Conservation (phyloP, 2,113 vertebrate species). For the Aegithalos caudatus region DNA sequence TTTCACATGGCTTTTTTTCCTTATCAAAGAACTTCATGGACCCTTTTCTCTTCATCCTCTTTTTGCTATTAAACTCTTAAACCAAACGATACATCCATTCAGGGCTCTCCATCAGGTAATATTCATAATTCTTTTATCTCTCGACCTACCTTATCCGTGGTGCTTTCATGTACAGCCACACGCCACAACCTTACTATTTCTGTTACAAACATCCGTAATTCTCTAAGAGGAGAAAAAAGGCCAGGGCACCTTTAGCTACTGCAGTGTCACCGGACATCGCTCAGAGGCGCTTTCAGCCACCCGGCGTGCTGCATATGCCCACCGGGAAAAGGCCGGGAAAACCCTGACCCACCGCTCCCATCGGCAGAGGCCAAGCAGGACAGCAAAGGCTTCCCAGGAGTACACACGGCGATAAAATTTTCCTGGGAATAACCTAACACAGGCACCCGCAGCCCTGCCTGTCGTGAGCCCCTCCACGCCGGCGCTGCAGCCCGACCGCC, state of each 20-base stretch:
- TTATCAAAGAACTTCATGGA: not conserved
- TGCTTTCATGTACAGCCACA: not conserved
- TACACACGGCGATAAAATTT: accelerated
- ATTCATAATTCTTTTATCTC: not conserved
- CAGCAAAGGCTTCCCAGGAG: accelerated
- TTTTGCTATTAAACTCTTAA: not conserved
- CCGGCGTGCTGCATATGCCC: not conserved
- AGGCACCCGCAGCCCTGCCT: accelerated
- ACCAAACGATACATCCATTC: accelerated
- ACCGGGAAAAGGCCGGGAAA: not conserved
- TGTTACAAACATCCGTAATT: not conserved
- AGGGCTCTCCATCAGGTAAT: accelerated
- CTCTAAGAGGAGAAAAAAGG: too few relatives aligned
- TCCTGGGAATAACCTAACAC: not conserved
- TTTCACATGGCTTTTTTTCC: not conserved
- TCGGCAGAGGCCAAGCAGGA: not conserved
- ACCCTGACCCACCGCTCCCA: not conserved
- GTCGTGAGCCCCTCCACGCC: not conserved
- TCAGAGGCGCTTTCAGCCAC: too few relatives aligned
- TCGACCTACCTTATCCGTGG: too few relatives aligned
- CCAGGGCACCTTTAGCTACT: not conserved
- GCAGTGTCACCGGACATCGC: not conserved
- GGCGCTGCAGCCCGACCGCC: not conserved
- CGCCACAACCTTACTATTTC: not conserved
- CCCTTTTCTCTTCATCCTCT: not conserved